Conservation (phyloP, 1,140 invertebrate genomes). For the Drosophila subpulchrella region DNA sequence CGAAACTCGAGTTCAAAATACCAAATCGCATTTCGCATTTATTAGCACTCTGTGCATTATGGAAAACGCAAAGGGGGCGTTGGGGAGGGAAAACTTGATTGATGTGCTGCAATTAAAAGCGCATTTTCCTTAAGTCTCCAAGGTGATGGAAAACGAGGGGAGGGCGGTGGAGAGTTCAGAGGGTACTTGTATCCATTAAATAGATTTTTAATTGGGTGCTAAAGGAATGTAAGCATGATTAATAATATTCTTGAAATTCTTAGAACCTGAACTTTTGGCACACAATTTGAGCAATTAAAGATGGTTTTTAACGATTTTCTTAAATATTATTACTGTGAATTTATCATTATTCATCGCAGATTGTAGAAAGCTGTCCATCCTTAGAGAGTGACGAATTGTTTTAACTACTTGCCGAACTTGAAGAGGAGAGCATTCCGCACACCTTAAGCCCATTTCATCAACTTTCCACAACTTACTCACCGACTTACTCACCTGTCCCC, state of each 20-base stretch:
- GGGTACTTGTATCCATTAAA: slow-evolving; percentile 52
- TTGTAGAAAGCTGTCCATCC: slow-evolving; percentile 7
- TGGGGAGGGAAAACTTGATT: slow-evolving; percentile 46
- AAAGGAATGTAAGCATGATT: slow-evolving; percentile 49
- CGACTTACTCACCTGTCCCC: slow-evolving; percentile 37
- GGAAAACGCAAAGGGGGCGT: not conserved
- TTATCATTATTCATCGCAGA: slow-evolving; percentile 8
- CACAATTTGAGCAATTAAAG: not conserved
- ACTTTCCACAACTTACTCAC: slow-evolving; percentile 53
- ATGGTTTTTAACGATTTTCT: not conserved
- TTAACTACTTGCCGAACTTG: not conserved
- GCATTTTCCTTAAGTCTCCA: slow-evolving; percentile 57
- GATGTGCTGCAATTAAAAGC: slow-evolving; percentile 74
- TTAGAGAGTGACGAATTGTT: not conserved
- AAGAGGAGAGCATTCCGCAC: slow-evolving; percentile 10
- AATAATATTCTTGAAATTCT: not conserved
- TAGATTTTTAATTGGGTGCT: slow-evolving; percentile 73
- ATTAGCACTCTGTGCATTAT: slow-evolving; percentile 34
- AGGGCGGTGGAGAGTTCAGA: slow-evolving; percentile 4
- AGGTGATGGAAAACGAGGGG: slow-evolving; percentile 27
- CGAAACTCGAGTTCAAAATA: slow-evolving; percentile 28
- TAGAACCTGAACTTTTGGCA: not conserved
- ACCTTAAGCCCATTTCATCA: slow-evolving; percentile 30
- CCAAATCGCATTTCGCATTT: slow-evolving; percentile 37
- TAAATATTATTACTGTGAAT: not conserved